Evolutionary conservation across 1,140 invertebrate genomes (phyloP).

Genomic region (Odontomachus brunneus): DNA sequence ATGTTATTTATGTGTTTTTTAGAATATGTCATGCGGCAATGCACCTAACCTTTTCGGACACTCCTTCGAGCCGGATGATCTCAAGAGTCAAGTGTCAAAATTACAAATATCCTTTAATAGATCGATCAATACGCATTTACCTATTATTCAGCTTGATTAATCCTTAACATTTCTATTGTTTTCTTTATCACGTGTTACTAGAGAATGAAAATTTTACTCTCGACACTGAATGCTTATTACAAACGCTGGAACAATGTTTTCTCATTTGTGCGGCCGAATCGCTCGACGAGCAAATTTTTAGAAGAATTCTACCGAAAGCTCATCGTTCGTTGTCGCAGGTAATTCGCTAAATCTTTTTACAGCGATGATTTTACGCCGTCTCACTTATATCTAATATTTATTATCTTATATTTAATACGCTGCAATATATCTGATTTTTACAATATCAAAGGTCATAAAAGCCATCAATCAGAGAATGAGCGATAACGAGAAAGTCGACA

Average conservation of each 20-base stretch:
- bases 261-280: constrained; percentile 66
- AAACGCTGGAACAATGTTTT: constrained; percentile 71
- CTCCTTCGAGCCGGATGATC: not conserved
- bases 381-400: not conserved
- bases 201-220: constrained; percentile 63
- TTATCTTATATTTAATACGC: not conserved
- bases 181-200: constrained; percentile 68
- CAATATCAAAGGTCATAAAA: not conserved
- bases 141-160: not conserved
- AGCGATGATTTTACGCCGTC: not conserved
- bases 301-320: constrained; percentile 67
- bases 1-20: not conserved
- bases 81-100: constrained; percentile 7
- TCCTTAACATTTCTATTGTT: constrained; percentile 69
- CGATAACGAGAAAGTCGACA: constrained; percentile 1
- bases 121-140: too few relatives aligned
- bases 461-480: not conserved
- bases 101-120: constrained; percentile 47
- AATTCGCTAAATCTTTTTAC: constrained; percentile 46
- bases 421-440: not conserved
- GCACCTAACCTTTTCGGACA: not conserved
- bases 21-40: constrained; percentile 8
- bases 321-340: constrained; percentile 75
- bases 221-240: constrained; percentile 61
- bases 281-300: constrained; percentile 74